phyloP scores from a whole-genome alignment of 2,113 vertebrate genomes.

The Odocoileus hemionus region DNA sequence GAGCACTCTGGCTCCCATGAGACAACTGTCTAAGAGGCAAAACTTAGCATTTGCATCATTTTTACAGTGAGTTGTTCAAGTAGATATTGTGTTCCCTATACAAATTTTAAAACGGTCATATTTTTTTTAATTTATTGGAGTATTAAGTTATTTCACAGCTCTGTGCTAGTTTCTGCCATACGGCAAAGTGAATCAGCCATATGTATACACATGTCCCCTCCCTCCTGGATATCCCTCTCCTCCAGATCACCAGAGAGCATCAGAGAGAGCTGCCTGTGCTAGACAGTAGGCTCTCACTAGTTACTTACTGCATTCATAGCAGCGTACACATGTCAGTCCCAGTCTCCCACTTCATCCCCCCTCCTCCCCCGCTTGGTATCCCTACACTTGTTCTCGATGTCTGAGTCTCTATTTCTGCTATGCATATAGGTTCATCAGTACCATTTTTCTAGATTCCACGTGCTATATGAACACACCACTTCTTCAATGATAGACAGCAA shows the following conservation, averaged over 20 bases:
- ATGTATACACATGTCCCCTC: background rate
- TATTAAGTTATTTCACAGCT: background rate
- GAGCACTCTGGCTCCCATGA: background rate
- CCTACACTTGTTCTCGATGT: background rate
- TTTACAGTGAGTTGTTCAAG: background rate
- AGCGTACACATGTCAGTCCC: background rate
- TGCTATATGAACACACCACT: background rate
- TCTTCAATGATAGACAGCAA: background rate
- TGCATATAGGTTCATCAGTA: background rate
- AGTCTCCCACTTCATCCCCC: background rate
- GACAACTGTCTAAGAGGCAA: background rate
- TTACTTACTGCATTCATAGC: background rate
- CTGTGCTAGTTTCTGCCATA: background rate
- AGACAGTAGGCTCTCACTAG: background rate
- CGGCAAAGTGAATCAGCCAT: background rate
- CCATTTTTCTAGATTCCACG: background rate
- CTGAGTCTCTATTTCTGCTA: background rate
- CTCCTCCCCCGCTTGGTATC: background rate
- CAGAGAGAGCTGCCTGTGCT: background rate
- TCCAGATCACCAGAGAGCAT: background rate
- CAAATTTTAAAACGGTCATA: background rate
- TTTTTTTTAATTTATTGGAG: background rate
- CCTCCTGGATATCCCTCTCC: background rate
- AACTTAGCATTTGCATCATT: background rate
- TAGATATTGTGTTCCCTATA: background rate